Base-by-base conservation (phyloP, 2,113 vertebrate species). In the Scomber colias region DNA sequence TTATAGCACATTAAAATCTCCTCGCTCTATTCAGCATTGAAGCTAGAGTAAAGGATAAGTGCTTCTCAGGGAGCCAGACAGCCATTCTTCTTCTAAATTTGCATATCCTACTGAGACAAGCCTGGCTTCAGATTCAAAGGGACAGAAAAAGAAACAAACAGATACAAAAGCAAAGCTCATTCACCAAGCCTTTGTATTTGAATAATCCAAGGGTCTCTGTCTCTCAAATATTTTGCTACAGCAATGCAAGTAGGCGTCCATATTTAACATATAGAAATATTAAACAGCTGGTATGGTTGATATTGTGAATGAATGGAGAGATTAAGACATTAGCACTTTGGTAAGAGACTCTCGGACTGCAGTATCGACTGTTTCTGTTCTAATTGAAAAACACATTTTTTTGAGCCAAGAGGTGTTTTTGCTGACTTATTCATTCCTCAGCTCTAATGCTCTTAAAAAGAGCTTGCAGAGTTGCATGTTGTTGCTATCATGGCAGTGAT, bases 381-480 rank as follows among this genome's bases (percentile, higher is more conserved):
- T 92, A 89, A 94, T 86, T 92, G 87, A 90, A 90, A 90, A 82
- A 77, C 91, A 87, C 76, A 75, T 81, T 59, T 21, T 35, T 40
- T 14, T 17, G 66, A 87, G 86, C 77, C 72, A 82, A 86, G 78
- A 89, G 80, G 82, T 85, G 63, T 88, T 92, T 85, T 79, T 92
- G 91, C 93, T 92, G 90, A 92, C 87, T 82, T 90, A 88, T 85
- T 90, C 76, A 77, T 87, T 88, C 71, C 62, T 67, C 12, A 77
- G 80, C 50, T 83, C 61, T 89, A 90, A 92, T 80, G 86, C 90
- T 91, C 83, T 90, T 89, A 90, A 90, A 91, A 91, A 89, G 70
- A 91, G 89, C 88, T 89, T 92, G 91, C 91, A 78, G 87, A 91
- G 89, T 93, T 88, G 91, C 89, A 90, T 89, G 87, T 89, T 84